A percentile compares a stretch with the other conserved stretches of the same genome.
phyloP scores from a whole-genome alignment of 1,140 invertebrate genomes.

The Calephelis virginiensis region DNA sequence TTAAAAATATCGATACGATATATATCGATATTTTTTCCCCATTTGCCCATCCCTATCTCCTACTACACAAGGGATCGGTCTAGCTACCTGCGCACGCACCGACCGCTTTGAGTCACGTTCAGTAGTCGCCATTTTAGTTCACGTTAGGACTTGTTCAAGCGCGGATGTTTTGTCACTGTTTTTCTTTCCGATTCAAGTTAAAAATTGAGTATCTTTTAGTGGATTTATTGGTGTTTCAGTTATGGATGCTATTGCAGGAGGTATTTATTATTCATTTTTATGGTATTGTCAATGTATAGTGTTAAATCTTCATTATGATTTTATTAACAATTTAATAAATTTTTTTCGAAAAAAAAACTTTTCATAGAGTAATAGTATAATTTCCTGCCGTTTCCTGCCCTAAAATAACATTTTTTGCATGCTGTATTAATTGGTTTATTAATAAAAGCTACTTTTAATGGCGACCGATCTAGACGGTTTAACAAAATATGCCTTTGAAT shows the following conservation, averaged over 20 bases:
- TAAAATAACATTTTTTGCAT: not conserved
- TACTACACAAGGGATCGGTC: slow-evolving; percentile 4
- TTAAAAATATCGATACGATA: no score
- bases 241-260: slow-evolving; percentile 3
- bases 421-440: not conserved
- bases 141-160: slow-evolving; percentile 2
- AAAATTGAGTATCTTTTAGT: slow-evolving; percentile 8
- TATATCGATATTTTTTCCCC: no score
- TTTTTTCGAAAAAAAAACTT: slow-evolving; percentile 1
- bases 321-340: not conserved
- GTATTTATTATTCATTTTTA: slow-evolving; percentile 1
- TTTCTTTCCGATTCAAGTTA: slow-evolving; percentile 1
- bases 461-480: slow-evolving; percentile 5
- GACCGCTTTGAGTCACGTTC: not conserved
- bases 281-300: not conserved
- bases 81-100: slow-evolving; percentile 4
- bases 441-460: slow-evolving; percentile 4
- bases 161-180: slow-evolving; percentile 7
- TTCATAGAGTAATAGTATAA: not conserved
- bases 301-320: slow-evolving; percentile 9
- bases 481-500: slow-evolving; percentile 6
- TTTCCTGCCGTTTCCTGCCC: slow-evolving; percentile 1
- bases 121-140: slow-evolving; percentile 1
- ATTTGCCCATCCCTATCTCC: no score
- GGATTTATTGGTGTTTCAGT: slow-evolving; percentile 2